phyloP scores from a whole-genome alignment of 2,113 vertebrate genomes.

The Hystrix cristata region DNA sequence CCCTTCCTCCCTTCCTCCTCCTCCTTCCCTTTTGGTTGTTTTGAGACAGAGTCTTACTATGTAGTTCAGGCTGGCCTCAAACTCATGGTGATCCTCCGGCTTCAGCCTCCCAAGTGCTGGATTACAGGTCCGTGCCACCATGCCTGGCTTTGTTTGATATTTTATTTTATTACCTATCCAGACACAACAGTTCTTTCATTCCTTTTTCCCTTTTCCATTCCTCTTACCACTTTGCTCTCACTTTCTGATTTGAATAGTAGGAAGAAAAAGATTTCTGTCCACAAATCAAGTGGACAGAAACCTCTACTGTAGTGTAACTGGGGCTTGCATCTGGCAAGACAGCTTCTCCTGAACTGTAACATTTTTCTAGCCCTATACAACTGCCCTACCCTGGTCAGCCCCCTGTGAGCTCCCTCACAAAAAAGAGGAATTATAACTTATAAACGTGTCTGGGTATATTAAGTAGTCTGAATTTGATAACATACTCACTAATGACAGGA shows the following conservation, averaged over 20 bases:
- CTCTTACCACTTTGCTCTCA: background rate
- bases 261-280: background rate
- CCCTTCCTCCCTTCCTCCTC: too few species aligned
- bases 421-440: background rate
- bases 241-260: background rate
- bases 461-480: conserved; percentile 70
- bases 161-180: background rate
- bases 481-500: conserved; percentile 50
- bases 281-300: background rate
- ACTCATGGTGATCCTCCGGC: background rate
- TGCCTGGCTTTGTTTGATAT: background rate
- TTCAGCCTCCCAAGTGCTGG: background rate
- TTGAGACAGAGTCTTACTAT: background rate
- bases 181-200: background rate
- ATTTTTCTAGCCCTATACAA: background rate
- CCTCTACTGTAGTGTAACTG: background rate
- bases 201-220: background rate
- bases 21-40: background rate
- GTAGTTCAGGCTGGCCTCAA: background rate
- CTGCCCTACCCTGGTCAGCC: background rate
- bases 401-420: too few species aligned
- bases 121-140: background rate
- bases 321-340: background rate
- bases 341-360: background rate
- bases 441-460: conserved; percentile 1